These are phyloP conservation scores for Salminus brasiliensis DNA, from an alignment of 2,113 vertebrate species.

Conservation along the genomic window DNA sequence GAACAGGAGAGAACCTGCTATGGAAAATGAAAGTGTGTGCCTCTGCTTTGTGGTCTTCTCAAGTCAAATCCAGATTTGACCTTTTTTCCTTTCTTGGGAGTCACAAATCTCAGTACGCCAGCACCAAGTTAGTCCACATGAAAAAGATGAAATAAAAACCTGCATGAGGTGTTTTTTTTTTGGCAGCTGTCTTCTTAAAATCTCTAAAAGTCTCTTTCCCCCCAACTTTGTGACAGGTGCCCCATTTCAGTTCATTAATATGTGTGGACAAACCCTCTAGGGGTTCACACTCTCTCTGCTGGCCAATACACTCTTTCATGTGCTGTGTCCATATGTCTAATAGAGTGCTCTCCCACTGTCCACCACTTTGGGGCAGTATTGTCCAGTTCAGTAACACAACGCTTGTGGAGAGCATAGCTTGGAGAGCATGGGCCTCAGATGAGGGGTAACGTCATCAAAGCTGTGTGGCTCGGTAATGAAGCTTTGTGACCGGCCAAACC, in stretches of 20 bases:
- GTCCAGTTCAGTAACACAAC: not conserved
- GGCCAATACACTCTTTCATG: not conserved
- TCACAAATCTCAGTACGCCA: conserved; percentile 35
- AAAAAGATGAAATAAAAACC: conserved; percentile 15
- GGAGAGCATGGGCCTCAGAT: conserved; percentile 23
- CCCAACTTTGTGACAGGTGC: not conserved
- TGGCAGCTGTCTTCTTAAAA: conserved; percentile 29
- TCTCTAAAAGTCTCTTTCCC: conserved; percentile 6
- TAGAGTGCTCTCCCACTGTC: conserved; percentile 19
- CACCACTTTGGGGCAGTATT: conserved; percentile 28
- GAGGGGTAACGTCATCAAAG: too few species aligned
- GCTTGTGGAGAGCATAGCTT: not conserved
- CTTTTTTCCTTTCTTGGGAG: not conserved
- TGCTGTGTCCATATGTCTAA: not conserved
- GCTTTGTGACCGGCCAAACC: not conserved
- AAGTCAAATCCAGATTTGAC: conserved; percentile 44
- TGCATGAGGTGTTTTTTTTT: conserved; percentile 24
- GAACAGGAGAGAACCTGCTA: not conserved
- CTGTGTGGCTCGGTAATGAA: not conserved
- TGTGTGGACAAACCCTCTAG: not conserved
- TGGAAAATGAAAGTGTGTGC: not conserved
- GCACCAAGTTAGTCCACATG: conserved; percentile 39
- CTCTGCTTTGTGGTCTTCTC: not conserved
- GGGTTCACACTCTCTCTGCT: not conserved
- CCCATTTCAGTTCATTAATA: not conserved